Percentiles rank a stretch among this genome's conserved stretches.
Conservation (phyloP, 2,797 vertebrate species). For the Fistularia commersonii region DNA sequence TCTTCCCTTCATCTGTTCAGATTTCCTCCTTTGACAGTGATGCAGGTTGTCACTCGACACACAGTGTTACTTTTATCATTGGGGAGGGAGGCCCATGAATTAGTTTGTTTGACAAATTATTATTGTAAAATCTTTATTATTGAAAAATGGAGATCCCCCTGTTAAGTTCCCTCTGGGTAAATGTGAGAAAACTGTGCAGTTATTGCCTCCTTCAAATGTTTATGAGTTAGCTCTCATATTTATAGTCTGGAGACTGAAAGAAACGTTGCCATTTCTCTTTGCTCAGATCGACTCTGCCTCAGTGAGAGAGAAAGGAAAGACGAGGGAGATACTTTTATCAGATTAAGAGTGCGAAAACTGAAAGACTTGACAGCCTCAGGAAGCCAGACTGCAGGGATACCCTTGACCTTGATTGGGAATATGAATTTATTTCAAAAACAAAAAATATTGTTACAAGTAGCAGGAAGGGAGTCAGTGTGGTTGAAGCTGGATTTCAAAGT, state of each 20-base stretch:
- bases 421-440: too few relatives aligned
- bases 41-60: constrained; percentile 3
- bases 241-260: constrained; percentile 29
- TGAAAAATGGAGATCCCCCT: too few relatives aligned
- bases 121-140: neutral
- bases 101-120: neutral
- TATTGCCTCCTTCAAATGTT: constrained; percentile 52
- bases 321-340: neutral
- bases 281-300: constrained; percentile 17
- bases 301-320: constrained; percentile 3
- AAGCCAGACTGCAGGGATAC: too few relatives aligned
- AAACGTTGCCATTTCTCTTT: constrained; percentile 4
- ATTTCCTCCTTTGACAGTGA: neutral
- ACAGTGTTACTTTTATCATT: neutral
- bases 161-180: neutral
- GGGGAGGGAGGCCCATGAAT: constrained; percentile 4
- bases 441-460: too few relatives aligned
- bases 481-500: too few relatives aligned
- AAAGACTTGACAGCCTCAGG: neutral
- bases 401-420: too few relatives aligned
- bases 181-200: constrained; percentile 17
- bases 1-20: too few relatives aligned
- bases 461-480: too few relatives aligned
- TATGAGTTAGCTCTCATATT: constrained; percentile 45
- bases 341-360: neutral